Percentiles rank a stretch among this genome's conserved stretches.
Conservation (phyloP, 2,113 vertebrate species). For the Girardinichthys multiradiatus region DNA sequence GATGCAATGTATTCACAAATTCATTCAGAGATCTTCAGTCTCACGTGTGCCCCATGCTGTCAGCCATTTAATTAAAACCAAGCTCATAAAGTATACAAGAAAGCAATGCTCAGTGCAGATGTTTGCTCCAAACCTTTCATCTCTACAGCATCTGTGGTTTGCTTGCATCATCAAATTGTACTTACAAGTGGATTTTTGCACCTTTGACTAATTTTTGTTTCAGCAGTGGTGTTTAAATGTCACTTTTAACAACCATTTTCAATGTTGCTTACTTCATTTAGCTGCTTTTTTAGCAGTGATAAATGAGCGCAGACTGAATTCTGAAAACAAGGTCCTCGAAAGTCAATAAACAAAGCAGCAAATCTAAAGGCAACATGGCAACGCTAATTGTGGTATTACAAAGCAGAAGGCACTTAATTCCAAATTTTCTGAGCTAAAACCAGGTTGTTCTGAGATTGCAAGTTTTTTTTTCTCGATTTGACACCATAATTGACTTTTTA, state of each 20-base stretch:
- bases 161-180: slow-evolving; percentile 30
- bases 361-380: too few species aligned
- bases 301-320: slow-evolving; percentile 4
- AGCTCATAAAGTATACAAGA: slow-evolving; percentile 45
- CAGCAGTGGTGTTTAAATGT: slow-evolving; percentile 12
- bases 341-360: too few species aligned
- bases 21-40: slow-evolving; percentile 44
- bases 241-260: slow-evolving; percentile 4
- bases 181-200: slow-evolving; percentile 44
- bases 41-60: slow-evolving; percentile 43
- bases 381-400: too few species aligned
- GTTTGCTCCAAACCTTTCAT: slow-evolving; percentile 56
- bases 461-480: too few species aligned
- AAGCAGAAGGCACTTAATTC: too few species aligned
- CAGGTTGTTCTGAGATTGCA: too few species aligned
- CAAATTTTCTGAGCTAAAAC: too few species aligned
- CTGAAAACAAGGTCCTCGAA: too few species aligned
- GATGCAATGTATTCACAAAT: slow-evolving; percentile 29
- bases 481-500: too few species aligned
- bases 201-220: slow-evolving; percentile 60
- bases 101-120: slow-evolving; percentile 44
- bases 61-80: slow-evolving; percentile 70
- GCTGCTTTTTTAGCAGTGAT: slow-evolving; percentile 10
- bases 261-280: slow-evolving; percentile 9
- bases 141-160: slow-evolving; percentile 32